Evolutionary conservation across 2,888 invertebrate genomes (phyloP), one percentile per base, ranked within the genome.

Genomic region (Drosophila subquinaria): DNA sequence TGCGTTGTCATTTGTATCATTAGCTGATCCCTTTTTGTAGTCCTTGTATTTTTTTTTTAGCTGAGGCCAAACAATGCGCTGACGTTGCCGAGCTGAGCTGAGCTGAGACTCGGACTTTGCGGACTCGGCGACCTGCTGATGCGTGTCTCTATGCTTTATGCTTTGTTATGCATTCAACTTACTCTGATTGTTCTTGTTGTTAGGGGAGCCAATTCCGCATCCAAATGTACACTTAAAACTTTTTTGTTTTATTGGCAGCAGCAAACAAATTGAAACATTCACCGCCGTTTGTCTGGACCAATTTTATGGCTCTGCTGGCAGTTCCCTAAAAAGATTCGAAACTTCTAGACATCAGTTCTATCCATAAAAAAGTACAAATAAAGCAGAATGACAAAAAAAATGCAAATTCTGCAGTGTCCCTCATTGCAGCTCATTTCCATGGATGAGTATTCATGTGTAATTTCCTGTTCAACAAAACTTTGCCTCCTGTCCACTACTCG

Each of bases 1-100:
- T 81, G 66, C 73, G 11, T 57, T 72, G 76, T 73, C 80, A 72
- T 81, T 79, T 74, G 60, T 79, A 67, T 68, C 75, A 79, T 81
- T 79, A 78, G 66, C 66, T 52, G 23, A 57, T 69, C 64, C 64
- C 53, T 78, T 73, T 76, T 57, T 56, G 23, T 62, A 47, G 57
- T 50, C 40, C 50, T 30, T 53, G 56, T 60, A 60, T 56, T 36
- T 57, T 55, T 55, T 27, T 27, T 27, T 5, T 42, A 38, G 27
- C 9, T 33, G 20, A 60, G 10, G 43, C 13, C 27, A 38, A 57
- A 65, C 65, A 73, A 55, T 59, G 55, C 42, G 53, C 53, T 45
- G 68, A 57, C 60, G 60, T 45, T 52, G 52, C 57, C 15, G 47
- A 55, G 59, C 55, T 63, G 47, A 55, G 33, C 76, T 23, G 15